Conservation (phyloP, 2,888 invertebrate genomes). For the Rhodophaea formosa region DNA sequence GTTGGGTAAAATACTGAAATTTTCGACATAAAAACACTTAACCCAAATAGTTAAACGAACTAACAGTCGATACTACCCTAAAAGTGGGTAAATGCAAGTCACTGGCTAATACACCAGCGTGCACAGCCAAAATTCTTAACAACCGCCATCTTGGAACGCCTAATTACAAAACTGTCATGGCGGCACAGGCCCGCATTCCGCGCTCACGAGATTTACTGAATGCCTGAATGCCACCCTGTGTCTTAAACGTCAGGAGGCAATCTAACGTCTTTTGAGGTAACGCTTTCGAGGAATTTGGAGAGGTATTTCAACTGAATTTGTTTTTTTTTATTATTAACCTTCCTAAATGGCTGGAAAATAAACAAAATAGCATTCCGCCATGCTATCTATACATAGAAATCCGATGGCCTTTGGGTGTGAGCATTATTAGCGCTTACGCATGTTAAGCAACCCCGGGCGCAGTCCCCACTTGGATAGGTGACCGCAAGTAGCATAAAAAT, state of each 20-base stretch:
- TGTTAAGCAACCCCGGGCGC: no score
- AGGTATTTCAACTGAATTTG: background rate
- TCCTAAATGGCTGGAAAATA: background rate
- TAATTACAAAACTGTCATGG: constrained; percentile 60
- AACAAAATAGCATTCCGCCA: background rate
- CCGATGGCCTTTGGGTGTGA: no score
- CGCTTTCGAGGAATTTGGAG: constrained; percentile 12
- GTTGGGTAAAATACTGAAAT: background rate
- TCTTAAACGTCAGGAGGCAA: constrained; percentile 32
- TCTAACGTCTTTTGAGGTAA: constrained; percentile 20
- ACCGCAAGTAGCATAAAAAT: no score
- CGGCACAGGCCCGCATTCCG: constrained; percentile 48
- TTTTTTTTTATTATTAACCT: background rate
- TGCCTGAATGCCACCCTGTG: constrained; percentile 49
- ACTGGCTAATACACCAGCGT: constrained; percentile 16
- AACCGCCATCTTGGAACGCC: constrained; percentile 49
- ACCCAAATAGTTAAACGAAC: constrained; percentile 6
- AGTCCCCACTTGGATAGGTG: no score
- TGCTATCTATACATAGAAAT: no score
- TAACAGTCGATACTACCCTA: background rate
- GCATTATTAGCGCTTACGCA: no score
- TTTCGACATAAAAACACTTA: background rate
- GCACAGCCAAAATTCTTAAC: constrained; percentile 21
- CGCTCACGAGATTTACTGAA: constrained; percentile 48
- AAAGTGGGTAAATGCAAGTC: constrained; percentile 19